Base-by-base conservation (phyloP, 2,113 vertebrate genomes). In the Eulacestoma nigropectus region DNA sequence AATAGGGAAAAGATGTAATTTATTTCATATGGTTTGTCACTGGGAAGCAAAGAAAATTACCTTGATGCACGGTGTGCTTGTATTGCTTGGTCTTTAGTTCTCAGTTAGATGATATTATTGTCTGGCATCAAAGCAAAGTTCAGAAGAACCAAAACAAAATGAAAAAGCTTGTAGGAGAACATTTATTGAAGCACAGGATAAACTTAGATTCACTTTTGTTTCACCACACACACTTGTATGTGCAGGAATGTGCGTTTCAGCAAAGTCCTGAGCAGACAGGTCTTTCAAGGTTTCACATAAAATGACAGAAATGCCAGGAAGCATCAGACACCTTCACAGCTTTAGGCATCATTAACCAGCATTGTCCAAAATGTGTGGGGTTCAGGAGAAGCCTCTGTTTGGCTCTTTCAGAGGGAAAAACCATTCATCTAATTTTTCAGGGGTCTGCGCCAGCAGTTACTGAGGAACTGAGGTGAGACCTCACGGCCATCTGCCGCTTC, bases 11-110 rank as follows among this genome's bases (percentile, higher is more conserved):
- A 93, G 23, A 29, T 32, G 7, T 68, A 67, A 95, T 86, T 93
- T 63, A 68, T 92, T 95, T 96, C 87, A 70, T 67, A 84, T 86
- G 42, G 26, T 42, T 93, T 94, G 56, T 84, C 85, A 80, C 53
- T 70, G 42, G 60, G 60, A 96, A 93, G 52, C 27, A 84, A 86
- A 74, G 53, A 90, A 80, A 44, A 52, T 47, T 63, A 47, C 42
- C 67, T 90, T 91, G 35, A 64, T 55, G 60, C 65, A 63, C 74
- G 91, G 46, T 56, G 47, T 70, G 84, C 27, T 83, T 87, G 50
- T 81, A 30, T 69, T 65, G 33, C 78, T 94, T 78, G 64, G 72
- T 77, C 63, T 80, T 79, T 67, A 91, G 50, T 74, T 70, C 82
- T 94, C 63, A n/a, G 62, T 57, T 72, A 93, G 55, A 73, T 50